A percentile compares a stretch with the other conserved stretches of the same genome.
Conservation (phyloP, 2,113 vertebrate genomes). For the Cebus imitator region DNA sequence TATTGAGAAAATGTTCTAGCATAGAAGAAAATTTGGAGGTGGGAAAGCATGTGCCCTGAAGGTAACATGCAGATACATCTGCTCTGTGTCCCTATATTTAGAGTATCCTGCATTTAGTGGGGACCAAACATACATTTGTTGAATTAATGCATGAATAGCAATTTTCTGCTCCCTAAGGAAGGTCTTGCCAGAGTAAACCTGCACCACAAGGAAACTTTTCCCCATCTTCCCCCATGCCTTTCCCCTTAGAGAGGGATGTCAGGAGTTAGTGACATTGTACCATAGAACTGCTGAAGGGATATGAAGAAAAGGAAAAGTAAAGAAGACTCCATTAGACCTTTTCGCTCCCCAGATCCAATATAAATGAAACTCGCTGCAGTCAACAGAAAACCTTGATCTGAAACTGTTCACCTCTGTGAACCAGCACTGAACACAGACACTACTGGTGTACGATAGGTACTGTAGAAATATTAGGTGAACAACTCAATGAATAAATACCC, state of each 20-base stretch:
- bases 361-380: neutral
- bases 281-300: neutral
- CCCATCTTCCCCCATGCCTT: neutral
- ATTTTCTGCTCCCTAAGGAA: neutral
- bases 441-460: fast-evolving
- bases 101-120: neutral
- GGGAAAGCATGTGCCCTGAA: neutral
- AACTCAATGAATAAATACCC: neutral
- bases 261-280: no score
- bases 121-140: neutral
- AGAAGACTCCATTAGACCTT: neutral
- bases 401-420: neutral
- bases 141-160: neutral
- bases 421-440: neutral
- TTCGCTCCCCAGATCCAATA: neutral
- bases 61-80: neutral
- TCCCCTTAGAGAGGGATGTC: neutral
- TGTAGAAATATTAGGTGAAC: neutral
- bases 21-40: neutral
- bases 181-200: neutral
- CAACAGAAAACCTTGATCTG: neutral
- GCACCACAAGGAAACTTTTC: neutral
- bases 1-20: neutral
- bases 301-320: neutral
- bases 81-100: neutral